Conservation (phyloP, 2,888 invertebrate species). For the Leptopilina myrica region DNA sequence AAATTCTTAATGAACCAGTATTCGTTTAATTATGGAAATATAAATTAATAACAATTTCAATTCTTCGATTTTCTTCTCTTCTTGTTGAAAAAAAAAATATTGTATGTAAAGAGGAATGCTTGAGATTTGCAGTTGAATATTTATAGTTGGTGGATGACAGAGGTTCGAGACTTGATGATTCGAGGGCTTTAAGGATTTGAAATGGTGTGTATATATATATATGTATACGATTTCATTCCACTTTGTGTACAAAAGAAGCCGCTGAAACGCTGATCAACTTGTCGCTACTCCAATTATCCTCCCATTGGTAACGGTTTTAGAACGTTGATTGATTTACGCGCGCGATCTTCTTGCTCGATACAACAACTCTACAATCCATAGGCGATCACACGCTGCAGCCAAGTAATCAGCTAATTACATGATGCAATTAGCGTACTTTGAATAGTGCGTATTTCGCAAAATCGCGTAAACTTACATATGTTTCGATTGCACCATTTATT, state of each 20-base stretch:
- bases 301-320: constrained; percentile 56
- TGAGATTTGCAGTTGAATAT: background rate
- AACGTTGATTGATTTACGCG: constrained; percentile 66
- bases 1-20: no score
- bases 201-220: background rate
- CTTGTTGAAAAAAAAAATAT: background rate
- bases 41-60: no score
- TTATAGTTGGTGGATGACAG: background rate
- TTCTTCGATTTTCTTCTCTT: background rate
- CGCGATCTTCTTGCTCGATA: constrained; percentile 55
- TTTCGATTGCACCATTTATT: no score
- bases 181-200: background rate
- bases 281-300: constrained; percentile 69
- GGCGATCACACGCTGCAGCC: constrained; percentile 29
- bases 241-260: constrained; percentile 55
- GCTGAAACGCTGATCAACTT: constrained; percentile 66
- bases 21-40: no score
- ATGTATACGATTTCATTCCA: background rate
- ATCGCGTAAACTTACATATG: background rate
- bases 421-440: constrained; percentile 65
- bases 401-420: constrained; percentile 59
- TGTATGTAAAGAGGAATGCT: background rate
- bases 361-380: background rate
- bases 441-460: background rate
- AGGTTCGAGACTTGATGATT: constrained; percentile 9